phyloP scores from a whole-genome alignment of 2,888 invertebrate species.

The Eupithecia tripunctaria region DNA sequence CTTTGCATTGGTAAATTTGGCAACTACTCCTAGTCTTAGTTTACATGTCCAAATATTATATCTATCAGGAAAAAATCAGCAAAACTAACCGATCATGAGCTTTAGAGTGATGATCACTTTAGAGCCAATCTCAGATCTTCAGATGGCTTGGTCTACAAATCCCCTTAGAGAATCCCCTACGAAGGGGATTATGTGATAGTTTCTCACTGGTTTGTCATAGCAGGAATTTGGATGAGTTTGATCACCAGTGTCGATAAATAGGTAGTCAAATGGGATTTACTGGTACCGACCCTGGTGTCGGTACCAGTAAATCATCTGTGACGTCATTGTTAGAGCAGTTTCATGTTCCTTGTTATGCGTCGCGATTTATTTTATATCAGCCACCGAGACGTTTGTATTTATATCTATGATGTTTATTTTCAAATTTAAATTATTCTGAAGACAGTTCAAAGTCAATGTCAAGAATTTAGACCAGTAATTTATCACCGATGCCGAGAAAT shows the following conservation, averaged over 20 bases:
- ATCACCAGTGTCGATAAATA: neutral
- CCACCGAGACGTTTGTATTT: conserved; percentile 14
- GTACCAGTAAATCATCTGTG: conserved; percentile 11
- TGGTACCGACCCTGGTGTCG: too few relatives aligned
- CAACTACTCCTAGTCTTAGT: too few relatives aligned
- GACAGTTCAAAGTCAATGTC: conserved; percentile 40
- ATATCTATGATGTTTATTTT: conserved; percentile 25
- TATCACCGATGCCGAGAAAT: conserved; percentile 24
- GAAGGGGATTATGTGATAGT: neutral
- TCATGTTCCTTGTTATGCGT: conserved; percentile 10
- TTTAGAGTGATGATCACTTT: too few relatives aligned
- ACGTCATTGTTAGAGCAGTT: conserved; percentile 9
- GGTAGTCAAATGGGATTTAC: too few relatives aligned
- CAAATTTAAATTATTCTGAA: conserved; percentile 24
- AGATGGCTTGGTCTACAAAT: too few relatives aligned
- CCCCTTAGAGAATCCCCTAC: too few relatives aligned
- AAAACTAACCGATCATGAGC: too few relatives aligned
- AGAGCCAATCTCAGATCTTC: too few relatives aligned
- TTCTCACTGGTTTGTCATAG: neutral
- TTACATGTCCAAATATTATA: too few relatives aligned
- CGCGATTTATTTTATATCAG: conserved; percentile 14
- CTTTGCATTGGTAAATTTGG: too few relatives aligned
- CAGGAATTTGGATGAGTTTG: neutral
- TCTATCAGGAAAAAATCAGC: too few relatives aligned
- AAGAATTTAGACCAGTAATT: conserved; percentile 34